These are phyloP conservation scores for Plutomurus gul DNA, from an alignment of 1,140 invertebrate species.

Conservation along the genomic window DNA sequence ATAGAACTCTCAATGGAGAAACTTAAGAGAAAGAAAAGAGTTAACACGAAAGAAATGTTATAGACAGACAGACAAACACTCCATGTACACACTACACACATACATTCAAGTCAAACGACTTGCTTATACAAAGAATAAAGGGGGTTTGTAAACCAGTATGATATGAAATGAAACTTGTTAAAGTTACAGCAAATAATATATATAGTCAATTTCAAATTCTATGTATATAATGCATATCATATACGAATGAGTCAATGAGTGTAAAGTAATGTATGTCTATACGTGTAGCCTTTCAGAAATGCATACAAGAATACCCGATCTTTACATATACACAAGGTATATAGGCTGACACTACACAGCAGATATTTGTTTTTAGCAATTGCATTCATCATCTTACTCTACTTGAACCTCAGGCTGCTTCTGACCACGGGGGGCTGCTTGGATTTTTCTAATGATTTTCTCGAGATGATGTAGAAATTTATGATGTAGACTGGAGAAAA, in stretches of 20 bases:
- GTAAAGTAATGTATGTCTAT: not conserved
- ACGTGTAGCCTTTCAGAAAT: not conserved
- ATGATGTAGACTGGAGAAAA: slow-evolving; percentile 44
- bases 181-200: too few species aligned
- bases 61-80: not conserved
- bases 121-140: not conserved
- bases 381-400: slow-evolving; percentile 38
- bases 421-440: slow-evolving; percentile 27
- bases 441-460: slow-evolving; percentile 40
- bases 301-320: not conserved
- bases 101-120: too few species aligned
- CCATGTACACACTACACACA: not conserved
- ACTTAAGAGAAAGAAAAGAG: slow-evolving; percentile 24
- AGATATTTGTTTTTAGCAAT: slow-evolving; percentile 42
- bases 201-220: not conserved
- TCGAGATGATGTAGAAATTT: slow-evolving; percentile 40
- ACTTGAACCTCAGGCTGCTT: slow-evolving; percentile 31
- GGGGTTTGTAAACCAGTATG: slow-evolving; percentile 15
- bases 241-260: not conserved
- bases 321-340: not conserved
- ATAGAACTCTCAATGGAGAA: slow-evolving; percentile 21
- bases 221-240: not conserved
- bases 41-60: slow-evolving; percentile 1
- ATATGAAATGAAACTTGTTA: not conserved
- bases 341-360: not conserved